phyloP scores from a whole-genome alignment of 2,113 vertebrate species.

The Lophura nycthemera region DNA sequence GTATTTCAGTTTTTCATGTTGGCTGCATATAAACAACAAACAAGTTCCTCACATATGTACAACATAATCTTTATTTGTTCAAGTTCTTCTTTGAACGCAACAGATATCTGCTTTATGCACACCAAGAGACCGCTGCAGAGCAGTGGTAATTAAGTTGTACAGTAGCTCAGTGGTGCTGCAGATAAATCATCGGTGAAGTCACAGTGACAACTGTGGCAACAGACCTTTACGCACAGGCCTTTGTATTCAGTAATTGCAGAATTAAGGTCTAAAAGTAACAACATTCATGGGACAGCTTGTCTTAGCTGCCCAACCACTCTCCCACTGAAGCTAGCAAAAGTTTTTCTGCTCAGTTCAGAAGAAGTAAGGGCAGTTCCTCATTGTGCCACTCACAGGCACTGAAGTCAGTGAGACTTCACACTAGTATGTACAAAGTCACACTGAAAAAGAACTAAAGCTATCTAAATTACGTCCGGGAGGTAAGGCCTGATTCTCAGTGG shows the following conservation, averaged over 20 bases:
- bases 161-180: neutral
- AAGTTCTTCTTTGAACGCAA: neutral
- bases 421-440: neutral
- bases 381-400: neutral
- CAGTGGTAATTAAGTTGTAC: neutral
- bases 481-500: neutral
- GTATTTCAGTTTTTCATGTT: neutral
- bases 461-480: neutral
- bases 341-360: neutral
- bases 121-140: neutral
- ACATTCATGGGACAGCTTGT: accelerated
- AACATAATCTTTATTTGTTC: neutral
- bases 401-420: neutral
- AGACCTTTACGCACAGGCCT: neutral
- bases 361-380: neutral
- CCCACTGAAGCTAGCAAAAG: neutral
- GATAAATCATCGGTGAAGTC: neutral
- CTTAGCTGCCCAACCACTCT: neutral
- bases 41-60: neutral
- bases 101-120: neutral
- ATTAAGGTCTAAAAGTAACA: neutral
- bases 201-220: neutral
- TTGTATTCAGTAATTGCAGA: neutral
- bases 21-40: neutral
- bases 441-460: neutral